Percentiles rank a stretch among this genome's conserved stretches.
Evolutionary conservation across 2,797 vertebrate species (phyloP).

Genomic region (Crenuchus spilurus): DNA sequence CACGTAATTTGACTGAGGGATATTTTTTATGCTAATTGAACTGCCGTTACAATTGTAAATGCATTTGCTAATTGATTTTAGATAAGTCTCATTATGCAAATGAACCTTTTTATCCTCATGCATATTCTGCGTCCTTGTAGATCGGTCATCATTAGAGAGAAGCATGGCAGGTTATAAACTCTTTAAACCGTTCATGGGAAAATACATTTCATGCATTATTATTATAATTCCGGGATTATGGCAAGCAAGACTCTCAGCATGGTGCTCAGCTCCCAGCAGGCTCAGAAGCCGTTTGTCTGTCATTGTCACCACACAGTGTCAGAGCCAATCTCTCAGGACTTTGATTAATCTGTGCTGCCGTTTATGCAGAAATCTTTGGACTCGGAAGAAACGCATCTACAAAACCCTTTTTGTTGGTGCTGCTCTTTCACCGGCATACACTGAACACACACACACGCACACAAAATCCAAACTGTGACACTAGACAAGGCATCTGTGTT

Average conservation of each 20-base stretch:
- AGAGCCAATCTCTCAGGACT: not conserved
- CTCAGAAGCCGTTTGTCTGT: not conserved
- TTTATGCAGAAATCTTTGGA: not conserved
- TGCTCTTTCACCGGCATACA: not conserved
- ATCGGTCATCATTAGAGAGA: constrained; percentile 17
- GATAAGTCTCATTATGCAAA: constrained; percentile 49
- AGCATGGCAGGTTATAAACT: constrained; percentile 11
- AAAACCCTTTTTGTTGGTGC: not conserved
- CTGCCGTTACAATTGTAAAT: constrained; percentile 25
- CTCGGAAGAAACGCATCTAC: constrained; percentile 1
- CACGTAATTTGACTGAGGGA: not conserved
- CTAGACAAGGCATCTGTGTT: constrained; percentile 8
- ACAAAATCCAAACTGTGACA: constrained; percentile 10
- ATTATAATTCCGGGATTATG: constrained; percentile 18
- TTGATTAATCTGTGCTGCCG: not conserved
- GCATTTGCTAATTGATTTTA: constrained; percentile 50
- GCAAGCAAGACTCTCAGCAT: not conserved
- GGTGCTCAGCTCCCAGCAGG: not conserved
- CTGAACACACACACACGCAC: not conserved
- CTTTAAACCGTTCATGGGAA: constrained; percentile 15
- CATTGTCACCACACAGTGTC: not conserved
- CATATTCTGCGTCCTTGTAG: constrained; percentile 18
- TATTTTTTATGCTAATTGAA: constrained; percentile 34
- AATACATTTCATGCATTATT: constrained; percentile 25
- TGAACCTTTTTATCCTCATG: constrained; percentile 36